Conservation (phyloP, 2,113 vertebrate species). For the Cervus canadensis region DNA sequence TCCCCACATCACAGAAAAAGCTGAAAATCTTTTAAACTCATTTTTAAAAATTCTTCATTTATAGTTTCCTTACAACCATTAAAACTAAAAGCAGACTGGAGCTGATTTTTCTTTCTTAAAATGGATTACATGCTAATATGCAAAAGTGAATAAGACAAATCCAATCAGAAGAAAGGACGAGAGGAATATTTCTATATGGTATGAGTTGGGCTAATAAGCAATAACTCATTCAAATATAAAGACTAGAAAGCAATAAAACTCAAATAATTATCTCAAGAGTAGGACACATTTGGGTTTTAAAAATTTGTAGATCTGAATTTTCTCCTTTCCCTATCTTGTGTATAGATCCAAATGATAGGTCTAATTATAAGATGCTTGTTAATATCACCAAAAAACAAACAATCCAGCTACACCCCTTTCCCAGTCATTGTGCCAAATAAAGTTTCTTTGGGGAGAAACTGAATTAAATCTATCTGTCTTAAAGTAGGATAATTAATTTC, state of each 20-base stretch:
- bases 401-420: not conserved
- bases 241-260: not conserved
- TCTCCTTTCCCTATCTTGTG: not conserved
- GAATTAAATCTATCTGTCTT: slow-evolving; percentile 14
- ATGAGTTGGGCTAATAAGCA: not conserved
- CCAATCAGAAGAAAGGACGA: not conserved
- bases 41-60: not conserved
- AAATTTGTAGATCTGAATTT: not conserved
- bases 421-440: not conserved
- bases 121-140: not conserved
- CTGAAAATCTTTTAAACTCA: not conserved
- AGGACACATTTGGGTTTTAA: not conserved
- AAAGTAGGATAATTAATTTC: slow-evolving; percentile 44
- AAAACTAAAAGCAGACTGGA: not conserved
- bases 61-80: not conserved
- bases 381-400: not conserved
- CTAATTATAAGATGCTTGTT: not conserved
- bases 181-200: not conserved
- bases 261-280: not conserved
- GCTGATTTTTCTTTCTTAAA: not conserved
- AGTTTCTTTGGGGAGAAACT: not conserved
- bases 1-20: not conserved
- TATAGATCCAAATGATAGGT: not conserved
- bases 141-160: not conserved
- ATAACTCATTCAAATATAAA: not conserved